phyloP scores from a whole-genome alignment of 1,140 invertebrate species.

The Formica exsecta region DNA sequence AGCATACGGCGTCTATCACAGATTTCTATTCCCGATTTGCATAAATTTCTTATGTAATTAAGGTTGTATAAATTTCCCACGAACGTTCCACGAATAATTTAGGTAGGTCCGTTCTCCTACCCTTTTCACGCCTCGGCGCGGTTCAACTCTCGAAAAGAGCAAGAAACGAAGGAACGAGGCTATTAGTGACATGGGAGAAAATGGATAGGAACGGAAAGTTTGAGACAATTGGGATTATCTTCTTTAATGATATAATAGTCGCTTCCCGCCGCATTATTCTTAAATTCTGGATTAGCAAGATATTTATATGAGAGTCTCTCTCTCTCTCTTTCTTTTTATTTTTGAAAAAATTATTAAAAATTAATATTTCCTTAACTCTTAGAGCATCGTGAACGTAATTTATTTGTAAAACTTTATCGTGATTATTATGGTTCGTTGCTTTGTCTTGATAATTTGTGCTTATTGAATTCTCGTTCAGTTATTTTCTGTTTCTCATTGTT shows the following conservation, averaged over 20 bases:
- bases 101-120: slow-evolving; percentile 38
- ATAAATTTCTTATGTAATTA: slow-evolving; percentile 63
- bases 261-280: slow-evolving; percentile 12
- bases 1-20: slow-evolving; percentile 3
- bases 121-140: slow-evolving; percentile 59
- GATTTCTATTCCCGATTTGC: slow-evolving; percentile 54
- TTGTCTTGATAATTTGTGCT: not conserved
- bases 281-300: slow-evolving; percentile 19
- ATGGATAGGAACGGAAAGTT: slow-evolving; percentile 55
- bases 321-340: not conserved
- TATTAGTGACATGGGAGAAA: slow-evolving; percentile 57
- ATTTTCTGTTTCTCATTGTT: not conserved
- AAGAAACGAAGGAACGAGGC: slow-evolving; percentile 56
- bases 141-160: slow-evolving; percentile 41
- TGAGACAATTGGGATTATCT: slow-evolving; percentile 35
- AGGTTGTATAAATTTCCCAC: slow-evolving; percentile 57
- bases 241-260: slow-evolving; percentile 39
- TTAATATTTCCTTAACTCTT: not conserved
- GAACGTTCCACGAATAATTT: slow-evolving; percentile 59
- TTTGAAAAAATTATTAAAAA: not conserved
- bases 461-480: slow-evolving; percentile 11
- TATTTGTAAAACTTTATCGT: not conserved
- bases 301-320: not conserved
- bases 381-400: not conserved
- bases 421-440: not conserved